phyloP scores from a whole-genome alignment of 2,113 vertebrate genomes.

The Notothenia rossii region DNA sequence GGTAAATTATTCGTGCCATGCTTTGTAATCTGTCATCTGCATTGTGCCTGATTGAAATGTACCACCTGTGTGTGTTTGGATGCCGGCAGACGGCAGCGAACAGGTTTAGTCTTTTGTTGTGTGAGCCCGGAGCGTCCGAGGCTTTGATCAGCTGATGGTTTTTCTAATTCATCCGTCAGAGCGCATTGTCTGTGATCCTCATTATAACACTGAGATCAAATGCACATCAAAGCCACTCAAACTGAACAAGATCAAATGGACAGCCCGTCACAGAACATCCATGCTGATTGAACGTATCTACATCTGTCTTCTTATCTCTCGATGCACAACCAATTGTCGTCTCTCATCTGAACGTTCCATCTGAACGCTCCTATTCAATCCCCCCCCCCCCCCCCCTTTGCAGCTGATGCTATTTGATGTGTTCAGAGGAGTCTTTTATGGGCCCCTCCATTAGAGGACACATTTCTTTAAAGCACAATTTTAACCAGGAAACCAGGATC shows the following conservation, averaged over 20 bases:
- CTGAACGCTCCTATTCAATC: conserved; percentile 38
- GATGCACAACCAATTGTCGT: conserved; percentile 15
- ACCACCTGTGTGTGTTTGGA: conserved; percentile 54
- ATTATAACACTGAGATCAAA: conserved; percentile 59
- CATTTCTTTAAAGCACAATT: conserved; percentile 32
- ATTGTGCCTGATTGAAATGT: conserved; percentile 36
- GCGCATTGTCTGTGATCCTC: conserved; percentile 56
- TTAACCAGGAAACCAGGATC: neutral
- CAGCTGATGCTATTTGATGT: conserved; percentile 29
- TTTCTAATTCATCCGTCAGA: conserved; percentile 56
- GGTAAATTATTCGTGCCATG: conserved; percentile 42
- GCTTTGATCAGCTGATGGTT: conserved; percentile 66
- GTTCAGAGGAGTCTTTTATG: conserved; percentile 48
- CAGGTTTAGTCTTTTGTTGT: conserved; percentile 53
- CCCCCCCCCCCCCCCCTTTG: neutral
- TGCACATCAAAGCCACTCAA: conserved; percentile 69
- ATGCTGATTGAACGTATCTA: conserved; percentile 53
- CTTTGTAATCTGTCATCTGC: conserved; percentile 44
- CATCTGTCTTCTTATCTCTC: conserved; percentile 52
- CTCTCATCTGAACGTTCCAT: conserved; percentile 48
- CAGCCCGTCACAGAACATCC: conserved; percentile 56
- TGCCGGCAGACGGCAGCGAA: conserved; percentile 53
- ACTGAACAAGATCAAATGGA: conserved; percentile 72
- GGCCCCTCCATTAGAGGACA: conserved; percentile 12
- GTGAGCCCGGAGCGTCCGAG: conserved; percentile 36